phyloP scores from a whole-genome alignment of 2,113 vertebrate species.

The Bambusicola thoracicus region DNA sequence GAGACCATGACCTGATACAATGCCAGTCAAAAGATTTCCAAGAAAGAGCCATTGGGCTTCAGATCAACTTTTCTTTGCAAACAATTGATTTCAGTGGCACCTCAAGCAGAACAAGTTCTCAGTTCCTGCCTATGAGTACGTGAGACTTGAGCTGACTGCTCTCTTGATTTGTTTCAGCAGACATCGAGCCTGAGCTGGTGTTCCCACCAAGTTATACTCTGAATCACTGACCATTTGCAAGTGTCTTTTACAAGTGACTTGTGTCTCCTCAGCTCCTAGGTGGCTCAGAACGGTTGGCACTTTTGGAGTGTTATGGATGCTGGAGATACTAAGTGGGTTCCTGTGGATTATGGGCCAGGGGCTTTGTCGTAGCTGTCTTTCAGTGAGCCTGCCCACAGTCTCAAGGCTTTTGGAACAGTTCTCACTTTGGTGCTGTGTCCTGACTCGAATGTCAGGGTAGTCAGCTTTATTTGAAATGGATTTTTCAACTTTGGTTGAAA shows the following conservation, averaged over 20 bases:
- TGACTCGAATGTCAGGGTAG: not conserved
- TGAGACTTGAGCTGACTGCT: not conserved
- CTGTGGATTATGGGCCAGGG: not conserved
- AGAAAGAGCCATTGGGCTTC: not conserved
- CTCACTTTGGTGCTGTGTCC: not conserved
- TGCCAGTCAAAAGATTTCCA: not conserved
- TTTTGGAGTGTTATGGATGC: not conserved
- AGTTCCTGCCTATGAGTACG: not conserved
- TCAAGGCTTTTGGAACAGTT: not conserved
- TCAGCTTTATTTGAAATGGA: not conserved
- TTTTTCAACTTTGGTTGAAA: not conserved
- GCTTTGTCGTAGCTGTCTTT: not conserved
- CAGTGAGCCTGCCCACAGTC: not conserved
- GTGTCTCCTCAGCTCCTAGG: not conserved
- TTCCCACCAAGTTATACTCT: not conserved
- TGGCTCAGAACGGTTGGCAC: not conserved
- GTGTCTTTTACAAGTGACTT: not conserved
- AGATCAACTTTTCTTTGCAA: not conserved
- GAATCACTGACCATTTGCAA: not conserved
- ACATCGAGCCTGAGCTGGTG: rapidly evolving
- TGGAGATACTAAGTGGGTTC: not conserved
- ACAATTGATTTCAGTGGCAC: not conserved
- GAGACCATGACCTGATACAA: not conserved
- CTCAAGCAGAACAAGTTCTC: not conserved
- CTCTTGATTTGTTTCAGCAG: not conserved